phyloP scores from a whole-genome alignment of 2,113 vertebrate genomes.

The Electrona antarctica region DNA sequence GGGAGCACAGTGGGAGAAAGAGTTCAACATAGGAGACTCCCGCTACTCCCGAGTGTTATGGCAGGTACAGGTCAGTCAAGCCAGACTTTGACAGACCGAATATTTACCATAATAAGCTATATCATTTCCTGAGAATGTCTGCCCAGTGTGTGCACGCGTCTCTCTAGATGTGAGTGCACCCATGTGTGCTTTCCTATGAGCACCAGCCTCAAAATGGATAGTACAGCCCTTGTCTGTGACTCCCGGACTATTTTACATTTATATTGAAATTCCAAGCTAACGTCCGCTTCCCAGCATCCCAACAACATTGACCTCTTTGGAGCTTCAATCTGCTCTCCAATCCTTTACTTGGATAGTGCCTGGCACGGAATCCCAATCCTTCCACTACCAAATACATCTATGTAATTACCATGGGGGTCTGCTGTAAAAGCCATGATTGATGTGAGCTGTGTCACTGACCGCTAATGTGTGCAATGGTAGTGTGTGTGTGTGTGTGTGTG shows the following conservation, averaged over 20 bases:
- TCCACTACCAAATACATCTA: not conserved
- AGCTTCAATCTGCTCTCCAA: slow-evolving; percentile 52
- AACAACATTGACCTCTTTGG: slow-evolving; percentile 36
- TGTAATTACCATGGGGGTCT: slow-evolving; percentile 25
- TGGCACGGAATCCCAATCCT: slow-evolving; percentile 22
- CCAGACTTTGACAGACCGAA: not conserved
- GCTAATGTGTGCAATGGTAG: not conserved
- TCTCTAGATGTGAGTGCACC: not conserved
- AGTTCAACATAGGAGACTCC: too few relatives aligned
- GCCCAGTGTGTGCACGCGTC: not conserved
- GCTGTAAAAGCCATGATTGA: slow-evolving; percentile 29
- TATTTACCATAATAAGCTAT: not conserved
- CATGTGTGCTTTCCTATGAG: slow-evolving; percentile 16
- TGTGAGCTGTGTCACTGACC: not conserved
- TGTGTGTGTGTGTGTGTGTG: not conserved
- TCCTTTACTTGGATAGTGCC: slow-evolving; percentile 27
- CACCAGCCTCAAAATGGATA: slow-evolving; percentile 47
- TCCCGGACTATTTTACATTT: slow-evolving; percentile 69
- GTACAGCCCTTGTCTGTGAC: slow-evolving; percentile 43
- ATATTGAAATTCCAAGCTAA: slow-evolving; percentile 65
- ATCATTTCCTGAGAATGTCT: slow-evolving; percentile 9
- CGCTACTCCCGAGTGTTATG: too few relatives aligned
- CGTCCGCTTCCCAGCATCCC: slow-evolving; percentile 31
- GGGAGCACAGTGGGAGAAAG: too few relatives aligned
- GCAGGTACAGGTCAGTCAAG: too few relatives aligned